Evolutionary conservation across 1,140 invertebrate genomes (phyloP).

Genomic region (Aradophagus sp.): DNA sequence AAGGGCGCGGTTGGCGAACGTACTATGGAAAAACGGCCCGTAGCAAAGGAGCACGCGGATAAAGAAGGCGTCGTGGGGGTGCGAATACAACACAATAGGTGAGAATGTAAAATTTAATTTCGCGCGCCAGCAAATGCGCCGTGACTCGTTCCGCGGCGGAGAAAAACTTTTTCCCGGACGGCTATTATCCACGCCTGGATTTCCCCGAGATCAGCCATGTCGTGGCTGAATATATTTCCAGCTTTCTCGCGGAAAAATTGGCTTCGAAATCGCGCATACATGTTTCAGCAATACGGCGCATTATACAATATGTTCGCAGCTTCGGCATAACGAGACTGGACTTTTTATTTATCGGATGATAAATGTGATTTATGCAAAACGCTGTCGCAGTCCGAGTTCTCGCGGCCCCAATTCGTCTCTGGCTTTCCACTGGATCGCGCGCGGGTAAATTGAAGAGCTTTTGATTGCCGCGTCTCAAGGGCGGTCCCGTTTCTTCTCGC

Average conservation of each 20-base stretch:
- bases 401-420: slow-evolving; percentile 15
- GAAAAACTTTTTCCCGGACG: slow-evolving; percentile 28
- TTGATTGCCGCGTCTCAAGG: slow-evolving; percentile 16
- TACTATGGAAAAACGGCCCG: no score
- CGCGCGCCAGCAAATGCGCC: slow-evolving; percentile 23
- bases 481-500: background rate
- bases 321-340: slow-evolving; percentile 18
- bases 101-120: slow-evolving; percentile 51
- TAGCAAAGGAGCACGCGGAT: no score
- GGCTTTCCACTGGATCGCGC: slow-evolving; percentile 11
- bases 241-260: slow-evolving; percentile 21
- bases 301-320: slow-evolving; percentile 25
- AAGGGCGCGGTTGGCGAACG: no score
- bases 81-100: slow-evolving; percentile 35
- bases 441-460: slow-evolving; percentile 19
- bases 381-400: slow-evolving; percentile 16
- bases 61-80: no score
- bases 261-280: slow-evolving; percentile 43
- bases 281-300: slow-evolving; percentile 22
- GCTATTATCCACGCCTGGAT: slow-evolving; percentile 20
- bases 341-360: slow-evolving; percentile 39
- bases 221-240: slow-evolving; percentile 34
- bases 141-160: slow-evolving; percentile 1
- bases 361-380: slow-evolving; percentile 40
- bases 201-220: slow-evolving; percentile 27